Percentiles rank a stretch among this genome's conserved stretches.
Conservation (phyloP, 2,888 invertebrate genomes). For the Cheilosia scutellata region DNA sequence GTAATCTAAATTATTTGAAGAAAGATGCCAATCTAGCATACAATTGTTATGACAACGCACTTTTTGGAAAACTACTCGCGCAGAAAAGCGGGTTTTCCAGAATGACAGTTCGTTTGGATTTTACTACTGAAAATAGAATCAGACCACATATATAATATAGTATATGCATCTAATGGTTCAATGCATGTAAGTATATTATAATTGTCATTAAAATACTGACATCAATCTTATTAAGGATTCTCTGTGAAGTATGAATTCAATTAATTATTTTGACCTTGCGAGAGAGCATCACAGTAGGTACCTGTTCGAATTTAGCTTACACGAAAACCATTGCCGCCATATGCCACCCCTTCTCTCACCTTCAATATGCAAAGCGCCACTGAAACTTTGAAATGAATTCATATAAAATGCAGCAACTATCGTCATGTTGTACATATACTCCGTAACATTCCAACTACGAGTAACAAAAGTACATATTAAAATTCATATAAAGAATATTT, state of each 20-base stretch:
- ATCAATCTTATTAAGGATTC: conserved; percentile 42
- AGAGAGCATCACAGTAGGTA: conserved; percentile 4
- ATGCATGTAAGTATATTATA: not conserved
- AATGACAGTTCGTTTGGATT: not conserved
- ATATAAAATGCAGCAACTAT: conserved; percentile 28
- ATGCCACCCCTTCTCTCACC: conserved; percentile 5
- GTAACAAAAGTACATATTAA: conserved; percentile 46
- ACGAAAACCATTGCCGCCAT: conserved; percentile 34
- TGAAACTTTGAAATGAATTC: conserved; percentile 44
- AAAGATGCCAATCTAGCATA: too few relatives aligned
- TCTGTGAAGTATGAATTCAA: conserved; percentile 38
- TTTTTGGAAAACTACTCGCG: not conserved
- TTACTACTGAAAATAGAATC: not conserved
- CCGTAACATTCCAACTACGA: conserved; percentile 9
- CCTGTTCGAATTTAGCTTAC: conserved; percentile 49
- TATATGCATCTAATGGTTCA: not conserved
- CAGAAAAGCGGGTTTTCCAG: not conserved
- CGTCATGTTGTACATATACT: too few relatives aligned
- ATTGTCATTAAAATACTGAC: conserved; percentile 27
- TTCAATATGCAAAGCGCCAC: not conserved
- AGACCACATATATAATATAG: not conserved
- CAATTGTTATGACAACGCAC: too few relatives aligned
- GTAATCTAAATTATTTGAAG: too few relatives aligned
- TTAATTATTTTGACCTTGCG: conserved; percentile 55
- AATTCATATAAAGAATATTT: conserved; percentile 69